Evolutionary conservation across 2,888 invertebrate species (phyloP).

Genomic region (Lymantria monacha): DNA sequence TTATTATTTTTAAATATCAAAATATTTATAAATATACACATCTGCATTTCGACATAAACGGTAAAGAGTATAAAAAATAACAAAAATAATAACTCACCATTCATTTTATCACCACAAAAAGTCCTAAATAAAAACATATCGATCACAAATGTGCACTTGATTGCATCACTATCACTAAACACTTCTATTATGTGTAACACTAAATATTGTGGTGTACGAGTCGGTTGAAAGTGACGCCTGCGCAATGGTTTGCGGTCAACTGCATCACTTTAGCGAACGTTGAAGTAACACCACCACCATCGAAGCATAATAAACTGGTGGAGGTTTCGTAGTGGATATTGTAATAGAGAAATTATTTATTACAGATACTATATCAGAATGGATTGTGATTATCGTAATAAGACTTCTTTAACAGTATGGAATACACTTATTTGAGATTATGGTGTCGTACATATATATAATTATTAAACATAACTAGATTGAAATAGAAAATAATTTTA

Average conservation of each 20-base stretch:
- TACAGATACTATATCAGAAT: too few relatives aligned
- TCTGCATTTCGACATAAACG: background rate
- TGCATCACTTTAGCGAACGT: constrained; percentile 24
- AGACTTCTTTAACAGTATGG: too few relatives aligned
- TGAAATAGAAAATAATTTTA: too few relatives aligned
- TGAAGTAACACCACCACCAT: constrained; percentile 23
- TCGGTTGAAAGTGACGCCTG: constrained; percentile 42
- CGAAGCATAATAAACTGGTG: constrained; percentile 28
- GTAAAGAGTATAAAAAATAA: too few relatives aligned
- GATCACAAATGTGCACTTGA: constrained; percentile 55
- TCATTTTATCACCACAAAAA: constrained; percentile 64
- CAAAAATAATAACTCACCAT: constrained; percentile 48
- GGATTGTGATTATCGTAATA: too few relatives aligned
- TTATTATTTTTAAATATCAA: too few relatives aligned
- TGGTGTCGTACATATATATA: too few relatives aligned
- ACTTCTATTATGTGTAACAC: constrained; percentile 16
- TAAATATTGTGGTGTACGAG: constrained; percentile 31
- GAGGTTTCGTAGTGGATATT: constrained; percentile 10
- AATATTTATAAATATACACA: too few relatives aligned
- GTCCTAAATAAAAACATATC: constrained; percentile 49
- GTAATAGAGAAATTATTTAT: too few relatives aligned
- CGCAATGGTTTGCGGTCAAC: constrained; percentile 44
- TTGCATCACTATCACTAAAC: constrained; percentile 74
- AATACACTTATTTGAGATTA: too few relatives aligned
- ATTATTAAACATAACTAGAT: too few relatives aligned